phyloP scores from a whole-genome alignment of 2,797 vertebrate species.

The Dendrocincla tyrannina region DNA sequence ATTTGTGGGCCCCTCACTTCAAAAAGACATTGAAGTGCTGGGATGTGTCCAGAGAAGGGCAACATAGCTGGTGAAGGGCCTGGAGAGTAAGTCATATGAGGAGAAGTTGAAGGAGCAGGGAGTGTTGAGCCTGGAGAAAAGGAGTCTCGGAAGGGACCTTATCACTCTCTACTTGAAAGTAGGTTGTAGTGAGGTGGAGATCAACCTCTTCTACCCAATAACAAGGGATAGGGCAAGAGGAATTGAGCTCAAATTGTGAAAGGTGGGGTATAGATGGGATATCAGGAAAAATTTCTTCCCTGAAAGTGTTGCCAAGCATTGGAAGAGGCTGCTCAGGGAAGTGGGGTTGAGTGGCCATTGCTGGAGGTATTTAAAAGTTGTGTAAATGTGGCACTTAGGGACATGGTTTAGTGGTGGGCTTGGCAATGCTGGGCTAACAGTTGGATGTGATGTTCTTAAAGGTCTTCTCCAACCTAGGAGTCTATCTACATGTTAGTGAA shows the following conservation, averaged over 20 bases:
- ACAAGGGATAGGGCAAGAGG: background rate
- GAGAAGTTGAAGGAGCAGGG: background rate
- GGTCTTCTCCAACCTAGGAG: background rate
- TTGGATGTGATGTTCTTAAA: background rate
- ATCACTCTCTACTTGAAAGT: background rate
- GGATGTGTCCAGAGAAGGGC: background rate
- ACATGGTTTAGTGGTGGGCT: background rate
- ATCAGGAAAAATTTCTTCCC: background rate
- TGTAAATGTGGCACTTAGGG: background rate
- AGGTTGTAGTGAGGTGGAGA: background rate
- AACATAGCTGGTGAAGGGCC: background rate
- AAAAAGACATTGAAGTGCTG: background rate
- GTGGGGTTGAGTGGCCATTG: background rate
- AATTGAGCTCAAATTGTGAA: background rate
- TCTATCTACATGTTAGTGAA: background rate
- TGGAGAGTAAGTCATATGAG: background rate
- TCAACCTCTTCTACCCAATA: background rate
- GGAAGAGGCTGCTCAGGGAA: background rate
- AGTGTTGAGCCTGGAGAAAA: background rate
- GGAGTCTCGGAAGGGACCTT: rapidly evolving
- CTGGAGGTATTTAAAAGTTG: background rate
- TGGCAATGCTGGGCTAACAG: background rate
- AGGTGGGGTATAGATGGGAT: rapidly evolving
- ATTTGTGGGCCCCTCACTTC: background rate
- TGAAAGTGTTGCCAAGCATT: background rate